Evolutionary conservation across 2,888 invertebrate species (phyloP), one percentile per base, ranked within the genome.

Genomic region (Lucinisca nassula): DNA sequence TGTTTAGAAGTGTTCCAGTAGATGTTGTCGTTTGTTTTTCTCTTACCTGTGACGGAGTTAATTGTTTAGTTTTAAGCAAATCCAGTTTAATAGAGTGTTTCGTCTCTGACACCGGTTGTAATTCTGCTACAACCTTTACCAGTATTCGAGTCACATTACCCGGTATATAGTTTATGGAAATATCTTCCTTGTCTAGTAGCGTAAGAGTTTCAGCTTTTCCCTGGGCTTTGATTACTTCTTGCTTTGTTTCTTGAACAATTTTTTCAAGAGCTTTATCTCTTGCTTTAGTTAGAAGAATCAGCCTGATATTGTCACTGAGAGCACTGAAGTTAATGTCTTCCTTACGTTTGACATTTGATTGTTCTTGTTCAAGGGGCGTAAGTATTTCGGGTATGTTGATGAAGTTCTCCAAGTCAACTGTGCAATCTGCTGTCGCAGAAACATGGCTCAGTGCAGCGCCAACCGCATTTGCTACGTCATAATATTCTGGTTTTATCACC

Each of bases 371-470:
- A 8, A 3, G 35, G 2, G 21, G 21, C 17, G 45, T n/a, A 10
- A 85, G 85, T 24, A 91, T 84, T 27, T 75, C 87, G 17, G 83
- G 79, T 6, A 72, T 77, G 32, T 92, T 85, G 0, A 92, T 73
- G 32, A 82, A 85, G 30, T 91, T 86, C 27, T 89, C 80, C 30
- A 95, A 82, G 74, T 90, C 91, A 12, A 93, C 92, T 2, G 95
- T 92, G 1, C 84, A 79, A 72, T 95, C 95, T 8, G 94, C 84
- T 27, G 72, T 90, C 1, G 92, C 92, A 6, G 95, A 92, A 0
- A 96, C 92, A 79, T 95, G 95, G 78, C 95, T 94, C 0, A 96
- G 88, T 0, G 95, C 96, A 0, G 96, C 96, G 8, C 96, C 96
- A 4, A 96, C 93, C 6, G 96, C 95, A 91, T 96, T 96, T 6